Base-by-base conservation (phyloP, 2,797 vertebrate species). In the Morus bassanus region DNA sequence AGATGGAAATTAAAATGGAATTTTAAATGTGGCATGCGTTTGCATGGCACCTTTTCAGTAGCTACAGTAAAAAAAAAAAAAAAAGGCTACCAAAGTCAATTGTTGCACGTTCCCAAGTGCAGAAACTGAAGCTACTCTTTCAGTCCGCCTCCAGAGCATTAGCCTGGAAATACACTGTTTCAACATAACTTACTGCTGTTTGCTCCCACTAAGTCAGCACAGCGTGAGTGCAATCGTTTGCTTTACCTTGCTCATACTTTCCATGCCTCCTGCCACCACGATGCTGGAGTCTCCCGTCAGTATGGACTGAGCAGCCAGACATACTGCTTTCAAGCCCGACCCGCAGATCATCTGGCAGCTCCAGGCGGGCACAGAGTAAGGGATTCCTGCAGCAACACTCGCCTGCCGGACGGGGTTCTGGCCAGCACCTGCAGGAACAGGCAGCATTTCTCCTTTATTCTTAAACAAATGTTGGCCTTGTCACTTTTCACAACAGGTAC, bases 311-410 rank as follows among this genome's bases (percentile, higher is more conserved):
- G 98, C 98, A 57, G 98, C 99, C 31, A 99, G 98, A 91, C 99
- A 99, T 41, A 99, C 98, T 0, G 99, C 98, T 95, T 99, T 99
- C 60, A 99, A 97, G 68, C 99, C 99, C 0, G 99, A 99, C 15
- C 99, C 99, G 5, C 99, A 99, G 96, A 99, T 98, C 99, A 99
- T 99, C 96, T 99, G 99, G 97, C 99, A 99, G 98, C 98, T 98
- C 99, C 99, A 99, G 1, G 99, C 98, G 0, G 99, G 99, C n/a
- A 99, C 98, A 0, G 96, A 84, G 87, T 99, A 99, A 3, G 99
- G 99, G 95, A 99, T 98, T 8, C 99, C 99, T 0, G 99, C 99
- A 18, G 79, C 98, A 18, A 99, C 98, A 1, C 99, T 99, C 30
- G 99, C 99, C 96, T 99, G 99, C 3, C 99, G 98, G 4, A 98